Conservation (phyloP, 2,888 invertebrate species). For the Fissipunctia ypsillon region DNA sequence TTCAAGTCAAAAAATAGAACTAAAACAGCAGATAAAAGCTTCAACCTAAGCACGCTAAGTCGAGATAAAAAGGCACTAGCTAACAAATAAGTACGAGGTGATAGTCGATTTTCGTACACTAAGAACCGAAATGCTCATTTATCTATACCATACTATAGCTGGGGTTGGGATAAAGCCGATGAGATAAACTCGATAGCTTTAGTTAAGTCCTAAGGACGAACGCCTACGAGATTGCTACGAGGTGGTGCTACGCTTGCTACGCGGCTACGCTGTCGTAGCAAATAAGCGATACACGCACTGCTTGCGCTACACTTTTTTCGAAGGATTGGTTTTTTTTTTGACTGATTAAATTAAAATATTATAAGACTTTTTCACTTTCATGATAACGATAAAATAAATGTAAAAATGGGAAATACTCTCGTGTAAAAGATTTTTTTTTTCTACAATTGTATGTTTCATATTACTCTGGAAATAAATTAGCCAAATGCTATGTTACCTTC, state of each 20-base stretch:
- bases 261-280: slow-evolving; percentile 11
- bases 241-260: slow-evolving; percentile 22
- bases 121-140: slow-evolving; percentile 51
- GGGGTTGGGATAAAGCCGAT: slow-evolving; percentile 20
- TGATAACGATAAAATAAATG: background rate
- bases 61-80: slow-evolving; percentile 51
- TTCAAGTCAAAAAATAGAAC: background rate
- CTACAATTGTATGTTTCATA: background rate
- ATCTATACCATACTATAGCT: slow-evolving; percentile 22
- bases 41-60: slow-evolving; percentile 26
- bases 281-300: background rate
- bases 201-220: background rate
- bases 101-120: slow-evolving; percentile 45
- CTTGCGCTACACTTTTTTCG: background rate
- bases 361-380: background rate
- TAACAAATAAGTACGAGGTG: slow-evolving; percentile 50
- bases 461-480: background rate
- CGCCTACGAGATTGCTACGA: slow-evolving; percentile 13
- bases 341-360: background rate
- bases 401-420: background rate
- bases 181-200: background rate
- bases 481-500: background rate
- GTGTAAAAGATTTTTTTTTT: background rate
- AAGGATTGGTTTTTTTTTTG: background rate
- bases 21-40: slow-evolving; percentile 22